These are phyloP conservation scores for Urocolius indicus DNA, from an alignment of 2,113 vertebrate genomes.

Conservation along the genomic window DNA sequence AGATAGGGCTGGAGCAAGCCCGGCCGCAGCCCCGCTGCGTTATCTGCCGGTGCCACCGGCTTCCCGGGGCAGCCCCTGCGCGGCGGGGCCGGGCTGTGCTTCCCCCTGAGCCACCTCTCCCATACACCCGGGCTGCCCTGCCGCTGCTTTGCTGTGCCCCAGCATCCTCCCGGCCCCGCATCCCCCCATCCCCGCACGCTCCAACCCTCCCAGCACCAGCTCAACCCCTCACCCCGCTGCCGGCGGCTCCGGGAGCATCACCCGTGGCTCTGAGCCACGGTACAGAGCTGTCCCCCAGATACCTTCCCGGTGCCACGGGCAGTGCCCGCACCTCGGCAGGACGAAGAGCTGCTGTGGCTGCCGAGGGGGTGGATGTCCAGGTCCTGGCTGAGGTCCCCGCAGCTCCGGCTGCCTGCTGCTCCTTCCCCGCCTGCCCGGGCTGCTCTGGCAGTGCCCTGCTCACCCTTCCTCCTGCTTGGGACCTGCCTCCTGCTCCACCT, in stretches of 20 bases:
- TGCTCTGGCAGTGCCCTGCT: background rate
- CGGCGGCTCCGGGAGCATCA: background rate
- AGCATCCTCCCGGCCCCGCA: background rate
- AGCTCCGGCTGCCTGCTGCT: background rate
- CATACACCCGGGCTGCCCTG: background rate
- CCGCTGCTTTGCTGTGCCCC: background rate
- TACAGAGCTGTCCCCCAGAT: background rate
- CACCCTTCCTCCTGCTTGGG: slow-evolving; percentile 30
- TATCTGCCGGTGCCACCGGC: slow-evolving; percentile 38
- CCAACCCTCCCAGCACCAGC: background rate
- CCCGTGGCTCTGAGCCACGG: background rate
- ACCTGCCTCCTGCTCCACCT: slow-evolving; percentile 69
- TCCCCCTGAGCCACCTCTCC: background rate
- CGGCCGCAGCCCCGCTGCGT: background rate
- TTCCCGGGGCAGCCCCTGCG: background rate
- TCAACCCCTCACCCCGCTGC: background rate
- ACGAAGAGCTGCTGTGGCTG: background rate
- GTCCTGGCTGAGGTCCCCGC: background rate
- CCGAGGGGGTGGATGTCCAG: background rate
- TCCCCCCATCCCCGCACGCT: background rate
- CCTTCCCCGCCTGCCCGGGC: background rate
- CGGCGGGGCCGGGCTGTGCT: fast-evolving
- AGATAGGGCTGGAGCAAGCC: background rate
- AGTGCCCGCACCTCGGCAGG: background rate
- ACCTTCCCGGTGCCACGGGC: fast-evolving